phyloP scores from a whole-genome alignment of 2,888 invertebrate genomes.

The Mesorhabditis sp. region DNA sequence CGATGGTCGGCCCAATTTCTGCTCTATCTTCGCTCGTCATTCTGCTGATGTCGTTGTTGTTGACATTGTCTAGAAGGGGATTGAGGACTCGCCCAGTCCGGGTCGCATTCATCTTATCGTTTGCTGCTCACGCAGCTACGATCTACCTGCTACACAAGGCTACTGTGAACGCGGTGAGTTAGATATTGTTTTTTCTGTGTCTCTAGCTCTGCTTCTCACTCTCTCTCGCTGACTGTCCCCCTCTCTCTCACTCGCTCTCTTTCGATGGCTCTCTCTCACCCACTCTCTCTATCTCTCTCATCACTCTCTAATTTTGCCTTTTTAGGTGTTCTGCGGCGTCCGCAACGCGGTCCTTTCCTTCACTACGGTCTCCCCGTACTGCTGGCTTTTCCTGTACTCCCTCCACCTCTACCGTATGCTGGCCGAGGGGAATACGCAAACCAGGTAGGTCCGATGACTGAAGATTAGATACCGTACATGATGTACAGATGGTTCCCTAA shows the following conservation, averaged over 20 bases:
- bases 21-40: background rate
- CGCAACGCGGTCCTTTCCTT: constrained; percentile 49
- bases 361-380: constrained; percentile 41
- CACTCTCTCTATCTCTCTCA: background rate
- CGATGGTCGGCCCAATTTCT: background rate
- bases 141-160: constrained; percentile 42
- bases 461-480: background rate
- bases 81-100: constrained; percentile 13
- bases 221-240: no score
- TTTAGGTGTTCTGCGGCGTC: constrained; percentile 45
- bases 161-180: constrained; percentile 34
- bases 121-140: constrained; percentile 39
- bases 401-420: constrained; percentile 43
- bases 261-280: background rate
- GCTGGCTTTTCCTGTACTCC: constrained; percentile 52
- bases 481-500: background rate
- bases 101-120: constrained; percentile 43
- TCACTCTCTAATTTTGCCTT: background rate
- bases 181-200: no score
- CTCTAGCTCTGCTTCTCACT: no score
- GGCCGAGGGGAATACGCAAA: constrained; percentile 35
- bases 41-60: background rate
- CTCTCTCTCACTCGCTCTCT: background rate
- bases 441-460: constrained; percentile 17
- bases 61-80: background rate